Evolutionary conservation across 92 coral and sea anemone species (phyloP).

Genomic region (Umimayanthus kanabou): DNA sequence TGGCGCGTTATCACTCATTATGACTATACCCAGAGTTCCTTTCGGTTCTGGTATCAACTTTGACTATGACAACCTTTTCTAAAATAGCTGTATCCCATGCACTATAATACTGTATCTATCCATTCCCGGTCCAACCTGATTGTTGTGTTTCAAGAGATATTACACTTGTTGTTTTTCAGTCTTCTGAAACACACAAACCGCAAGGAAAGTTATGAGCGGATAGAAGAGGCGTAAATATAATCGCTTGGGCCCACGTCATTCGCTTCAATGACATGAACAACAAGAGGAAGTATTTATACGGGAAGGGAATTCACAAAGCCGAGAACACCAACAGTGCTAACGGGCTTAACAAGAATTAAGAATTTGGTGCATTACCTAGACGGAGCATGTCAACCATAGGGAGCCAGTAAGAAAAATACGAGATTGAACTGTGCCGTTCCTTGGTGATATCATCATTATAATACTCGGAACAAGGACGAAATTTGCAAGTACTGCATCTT

Average conservation of each 20-base stretch:
- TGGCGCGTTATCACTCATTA: too few species aligned
- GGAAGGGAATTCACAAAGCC: background rate
- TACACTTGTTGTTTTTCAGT: background rate
- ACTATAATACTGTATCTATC: background rate
- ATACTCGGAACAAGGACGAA: too few species aligned
- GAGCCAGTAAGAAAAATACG: too few species aligned
- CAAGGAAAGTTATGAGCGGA: constrained; percentile 19
- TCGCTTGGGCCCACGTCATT: background rate
- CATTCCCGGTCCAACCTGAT: background rate
- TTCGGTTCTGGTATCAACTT: too few species aligned
- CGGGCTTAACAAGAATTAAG: background rate
- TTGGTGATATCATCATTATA: too few species aligned
- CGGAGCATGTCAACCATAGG: background rate
- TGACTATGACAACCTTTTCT: too few species aligned
- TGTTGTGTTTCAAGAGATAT: background rate
- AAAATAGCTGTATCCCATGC: too few species aligned
- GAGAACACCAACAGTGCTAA: background rate
- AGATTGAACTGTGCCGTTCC: too few species aligned
- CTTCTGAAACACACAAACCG: background rate
- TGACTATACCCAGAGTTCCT: too few species aligned
- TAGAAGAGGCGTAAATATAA: background rate
- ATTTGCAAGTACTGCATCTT: too few species aligned
- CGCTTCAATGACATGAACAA: background rate
- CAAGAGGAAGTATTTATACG: background rate
- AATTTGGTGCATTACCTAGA: background rate